Conservation (phyloP, 2,113 vertebrate species). For the Vombatus ursinus region DNA sequence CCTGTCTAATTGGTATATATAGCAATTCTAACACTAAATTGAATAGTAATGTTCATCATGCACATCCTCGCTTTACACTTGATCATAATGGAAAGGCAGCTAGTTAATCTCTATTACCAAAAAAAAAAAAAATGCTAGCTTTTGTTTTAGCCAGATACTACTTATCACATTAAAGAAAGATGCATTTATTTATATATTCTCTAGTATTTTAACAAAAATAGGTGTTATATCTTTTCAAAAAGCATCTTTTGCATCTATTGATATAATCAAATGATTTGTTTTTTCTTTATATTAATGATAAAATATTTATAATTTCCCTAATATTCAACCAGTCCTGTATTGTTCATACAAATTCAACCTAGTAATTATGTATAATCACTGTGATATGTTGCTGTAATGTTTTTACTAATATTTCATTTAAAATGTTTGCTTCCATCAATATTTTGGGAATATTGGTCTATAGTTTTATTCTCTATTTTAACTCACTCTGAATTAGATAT, state of each 20-base stretch:
- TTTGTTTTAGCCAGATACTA: neutral
- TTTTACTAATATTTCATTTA: neutral
- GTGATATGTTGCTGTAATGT: neutral
- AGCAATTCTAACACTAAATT: neutral
- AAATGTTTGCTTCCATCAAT: neutral
- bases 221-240: neutral
- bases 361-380: neutral
- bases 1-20: neutral
- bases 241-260: neutral
- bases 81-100: neutral
- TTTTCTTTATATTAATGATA: neutral
- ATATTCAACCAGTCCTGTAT: neutral
- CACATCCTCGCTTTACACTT: neutral
- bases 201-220: neutral
- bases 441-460: neutral
- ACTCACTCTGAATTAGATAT: neutral
- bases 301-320: neutral
- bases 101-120: neutral
- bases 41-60: neutral
- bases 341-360: neutral
- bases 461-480: neutral
- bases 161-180: neutral
- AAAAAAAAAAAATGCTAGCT: neutral
- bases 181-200: neutral
- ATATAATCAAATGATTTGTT: neutral